Evolutionary conservation across 2,888 invertebrate species (phyloP), one percentile per base, ranked within the genome.

Genomic region (Diarsia mendica): DNA sequence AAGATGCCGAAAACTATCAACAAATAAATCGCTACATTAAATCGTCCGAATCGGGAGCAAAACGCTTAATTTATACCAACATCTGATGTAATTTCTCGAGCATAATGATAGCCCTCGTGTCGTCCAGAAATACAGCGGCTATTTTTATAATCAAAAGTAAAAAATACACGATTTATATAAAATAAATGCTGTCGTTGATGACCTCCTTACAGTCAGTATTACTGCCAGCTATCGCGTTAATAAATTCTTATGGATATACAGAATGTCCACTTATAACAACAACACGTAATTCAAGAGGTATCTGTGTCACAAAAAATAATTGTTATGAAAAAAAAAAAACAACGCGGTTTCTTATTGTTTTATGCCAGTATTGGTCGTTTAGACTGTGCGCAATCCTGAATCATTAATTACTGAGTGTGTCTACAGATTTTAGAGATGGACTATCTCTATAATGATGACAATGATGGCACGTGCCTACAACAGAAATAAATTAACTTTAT

Each of bases 121-220:
- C 81, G 66, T 79, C 82, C 84, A 83, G 81, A 88, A 87, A 85
- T 87, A 88, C 80, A 75, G 79, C 84, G 74, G 84, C 79, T 90
- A 90, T 90, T 90, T 88, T 89, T 80, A 80, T 79, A 72, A 67
- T 60, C 55, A 64, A 83, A 77, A 77, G 84, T 85, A 90, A 90
- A 90, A 91, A 91, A 89, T 87, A 63, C 87, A 72, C 88, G 88
- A 90, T 92, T 91, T 91, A 89, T 91, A 85, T 89, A 89, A 91
- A 91, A 93, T 91, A 90, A 92, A 92, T 89, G 90, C 83, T 77
- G 80, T 83, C 80, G 78, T 86, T 88, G 89, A 89, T 93, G 95
- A 95, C 96, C 96, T 93, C 94, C 91, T 95, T 95, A 92, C 86
- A 72, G 85, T 79, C 86, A 85, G 82, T 86, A 86, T 93, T 94